Base-by-base conservation (phyloP, 2,888 invertebrate genomes). In the Hemistola chrysoprasaria region DNA sequence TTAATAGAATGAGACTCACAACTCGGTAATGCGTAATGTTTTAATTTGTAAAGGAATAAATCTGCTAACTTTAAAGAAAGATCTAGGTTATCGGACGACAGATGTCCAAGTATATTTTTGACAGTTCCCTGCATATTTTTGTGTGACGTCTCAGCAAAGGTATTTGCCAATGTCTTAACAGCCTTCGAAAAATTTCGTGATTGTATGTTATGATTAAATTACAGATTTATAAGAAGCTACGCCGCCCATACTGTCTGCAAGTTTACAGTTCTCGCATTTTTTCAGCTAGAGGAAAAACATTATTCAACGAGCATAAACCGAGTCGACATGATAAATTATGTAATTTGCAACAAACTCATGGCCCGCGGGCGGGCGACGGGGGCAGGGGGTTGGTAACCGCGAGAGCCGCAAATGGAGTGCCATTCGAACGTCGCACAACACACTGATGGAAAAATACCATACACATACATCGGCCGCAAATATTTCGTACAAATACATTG, bases 271-370 rank as follows among this genome's bases (percentile, higher is more conserved):
- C 25, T 24, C 29, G 24, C 46, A 34, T 47, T 50, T 59, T 58
- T 67, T 61, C 59, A 52, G 49, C 45, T 45, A 48, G 47, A 56
- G 61, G 56, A 58, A 61, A 72, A 70, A 65, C 62, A 59, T 62
- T 70, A 61, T 64, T 68, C 67, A 66, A 59, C 60, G 59, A 60
- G 59, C 67, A 65, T 62, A 65, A 62, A 60, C 57, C 57, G 58
- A 60, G 64, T 63, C 65, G 63, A 65, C 65, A 66, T 76, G 78
- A 79, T 77, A 79, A 78, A 78, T 79, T 71, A 73, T 65, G 68
- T 73, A 74, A 79, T 78, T 78, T 77, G 69, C 68, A 68, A 68
- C 61, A 61, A 57, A 63, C 63, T 65, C 53, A 51, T 59, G 42
- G 16, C 3, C 16, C 16, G 2, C 16, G 4, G 16, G 16, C 16